phyloP scores from a whole-genome alignment of 2,888 invertebrate genomes.

The Neocrepidodera transversa region DNA sequence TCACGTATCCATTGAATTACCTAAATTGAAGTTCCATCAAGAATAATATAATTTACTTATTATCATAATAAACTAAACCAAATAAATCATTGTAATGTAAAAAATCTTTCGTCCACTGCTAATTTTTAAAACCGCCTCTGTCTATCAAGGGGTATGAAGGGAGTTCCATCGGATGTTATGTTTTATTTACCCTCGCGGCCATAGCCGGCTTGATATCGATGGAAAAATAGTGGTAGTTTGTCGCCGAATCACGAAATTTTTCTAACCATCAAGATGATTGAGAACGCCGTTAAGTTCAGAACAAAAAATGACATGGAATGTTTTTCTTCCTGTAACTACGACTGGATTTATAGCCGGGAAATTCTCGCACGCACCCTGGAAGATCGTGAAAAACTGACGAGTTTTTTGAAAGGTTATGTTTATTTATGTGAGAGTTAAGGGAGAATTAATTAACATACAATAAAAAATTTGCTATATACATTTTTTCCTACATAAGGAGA shows the following conservation, averaged over 20 bases:
- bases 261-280: constrained; percentile 35
- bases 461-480: too few relatives aligned
- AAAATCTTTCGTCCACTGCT: too few relatives aligned
- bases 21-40: too few relatives aligned
- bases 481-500: too few relatives aligned
- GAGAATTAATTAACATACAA: too few relatives aligned
- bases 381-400: constrained; percentile 23
- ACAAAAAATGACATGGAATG: constrained; percentile 22
- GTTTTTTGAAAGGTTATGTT: constrained; percentile 33
- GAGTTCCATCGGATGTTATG: constrained; percentile 37
- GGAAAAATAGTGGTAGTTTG: constrained; percentile 39
- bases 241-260: constrained; percentile 34
- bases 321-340: constrained; percentile 24
- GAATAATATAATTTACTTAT: too few relatives aligned
- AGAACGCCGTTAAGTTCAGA: constrained; percentile 23
- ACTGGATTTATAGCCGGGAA: constrained; percentile 25
- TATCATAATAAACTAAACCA: too few relatives aligned
- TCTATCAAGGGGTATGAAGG: constrained; percentile 1
- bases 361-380: constrained; percentile 29
- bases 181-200: constrained; percentile 41
- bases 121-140: constrained; percentile 6
- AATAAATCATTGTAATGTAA: too few relatives aligned
- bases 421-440: constrained; percentile 6
- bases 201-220: constrained; percentile 38
- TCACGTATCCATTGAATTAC: too few relatives aligned